phyloP scores from a whole-genome alignment of 1,140 invertebrate genomes.

The Adelges cooleyi region DNA sequence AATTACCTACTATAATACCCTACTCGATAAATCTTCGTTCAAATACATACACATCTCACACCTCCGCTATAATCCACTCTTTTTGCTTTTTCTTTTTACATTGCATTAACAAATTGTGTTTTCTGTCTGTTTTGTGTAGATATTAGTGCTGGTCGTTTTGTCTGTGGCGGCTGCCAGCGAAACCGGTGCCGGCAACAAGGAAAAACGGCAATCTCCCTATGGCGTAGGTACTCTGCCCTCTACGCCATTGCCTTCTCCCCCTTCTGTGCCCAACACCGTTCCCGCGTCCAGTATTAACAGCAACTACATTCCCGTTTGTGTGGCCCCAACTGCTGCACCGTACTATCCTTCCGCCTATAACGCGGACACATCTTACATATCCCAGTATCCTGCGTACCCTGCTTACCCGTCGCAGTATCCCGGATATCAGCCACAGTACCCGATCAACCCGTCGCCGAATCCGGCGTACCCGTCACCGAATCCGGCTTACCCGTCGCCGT shows the following conservation, averaged over 20 bases:
- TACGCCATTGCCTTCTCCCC: not conserved
- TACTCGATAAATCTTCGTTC: too few relatives aligned
- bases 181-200: not conserved
- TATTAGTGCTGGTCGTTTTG: not conserved
- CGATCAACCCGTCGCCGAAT: not conserved
- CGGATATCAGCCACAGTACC: not conserved
- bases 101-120: not conserved
- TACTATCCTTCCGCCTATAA: not conserved
- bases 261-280: not conserved
- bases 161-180: not conserved
- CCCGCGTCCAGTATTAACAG: not conserved
- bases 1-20: not conserved
- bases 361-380: not conserved
- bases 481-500: not conserved
- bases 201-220: not conserved
- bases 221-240: not conserved
- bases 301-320: constrained; percentile 5
- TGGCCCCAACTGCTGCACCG: not conserved
- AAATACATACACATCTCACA: too few relatives aligned
- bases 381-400: not conserved
- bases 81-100: not conserved
- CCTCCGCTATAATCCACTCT: not conserved
- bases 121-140: not conserved
- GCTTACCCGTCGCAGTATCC: not conserved
- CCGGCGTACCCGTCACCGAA: not conserved